Base-by-base conservation (phyloP, 2,113 vertebrate genomes). In the Ciconia maguari region DNA sequence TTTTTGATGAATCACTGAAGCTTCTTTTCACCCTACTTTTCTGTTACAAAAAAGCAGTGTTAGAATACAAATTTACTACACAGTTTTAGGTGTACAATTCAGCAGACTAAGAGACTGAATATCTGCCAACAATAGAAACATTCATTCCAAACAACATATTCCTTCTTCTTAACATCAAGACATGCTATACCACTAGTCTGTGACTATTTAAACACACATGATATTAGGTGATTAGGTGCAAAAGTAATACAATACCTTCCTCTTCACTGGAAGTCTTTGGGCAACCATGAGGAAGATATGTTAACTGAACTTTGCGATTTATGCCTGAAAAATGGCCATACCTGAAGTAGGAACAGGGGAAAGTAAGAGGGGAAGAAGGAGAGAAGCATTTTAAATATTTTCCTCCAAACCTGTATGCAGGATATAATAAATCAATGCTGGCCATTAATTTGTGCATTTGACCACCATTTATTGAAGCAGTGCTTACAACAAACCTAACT, bases 251-350 rank as follows among this genome's bases (percentile, higher is more conserved):
- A 60, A 25, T 97, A 99, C 99, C 99, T 98, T 99, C 99, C 83
- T 99, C 99, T 96, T 99, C 99, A 97, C 99, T 99, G 65, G 99
- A 99, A 25, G 99, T 99, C 97, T 99, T 99, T 72, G 98, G 98
- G 95, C 99, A 99, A 41, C 99, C 99, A 87, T 99, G 99, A 78
- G 99, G 99, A n/a, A 99, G 99, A 85, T 99, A 99, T 0, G 99
- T 99, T 95, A 99, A 94, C n/a, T 99, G 99, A 54, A 99, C 99
- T 94, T 99, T 99, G 65, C 99, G 99, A 97, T 99, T 99, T 97
- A 99, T 99, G 90, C 99, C 99, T 94, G 99, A 99, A 97, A 99
- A 99, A 97, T 99, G 99, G 2, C 99, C 99, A 91, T 99, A 99
- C 99, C 99, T 99, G 90, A 81, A 98, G 94, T 44, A 51, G 79